Conservation (phyloP, 1,140 invertebrate species). For the Cecropterus lyciades region DNA sequence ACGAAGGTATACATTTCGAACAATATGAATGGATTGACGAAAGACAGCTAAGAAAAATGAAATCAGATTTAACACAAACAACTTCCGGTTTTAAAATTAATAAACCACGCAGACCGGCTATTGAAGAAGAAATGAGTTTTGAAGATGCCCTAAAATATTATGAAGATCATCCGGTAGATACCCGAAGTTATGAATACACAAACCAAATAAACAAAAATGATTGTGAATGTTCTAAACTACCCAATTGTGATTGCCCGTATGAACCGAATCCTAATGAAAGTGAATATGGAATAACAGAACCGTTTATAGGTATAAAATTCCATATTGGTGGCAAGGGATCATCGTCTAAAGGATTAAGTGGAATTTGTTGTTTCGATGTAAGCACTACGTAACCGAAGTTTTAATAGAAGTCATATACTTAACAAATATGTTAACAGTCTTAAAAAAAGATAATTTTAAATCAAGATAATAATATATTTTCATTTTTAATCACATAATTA, state of each 20-base stretch:
- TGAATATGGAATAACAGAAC: slow-evolving; percentile 28
- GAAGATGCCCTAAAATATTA: slow-evolving; percentile 56
- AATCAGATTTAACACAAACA: slow-evolving; percentile 56
- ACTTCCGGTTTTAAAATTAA: slow-evolving; percentile 57
- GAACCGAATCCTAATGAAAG: background rate
- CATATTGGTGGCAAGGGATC: slow-evolving; percentile 54
- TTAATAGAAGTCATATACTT: no score
- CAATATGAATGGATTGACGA: slow-evolving; percentile 39
- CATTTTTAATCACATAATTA: no score
- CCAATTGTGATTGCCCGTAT: slow-evolving; percentile 48
- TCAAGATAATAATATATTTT: no score
- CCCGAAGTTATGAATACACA: background rate
- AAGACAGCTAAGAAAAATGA: slow-evolving; percentile 44
- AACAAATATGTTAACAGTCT: no score
- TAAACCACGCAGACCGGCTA: slow-evolving; percentile 25
- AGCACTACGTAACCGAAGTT: background rate
- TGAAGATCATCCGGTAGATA: slow-evolving; percentile 29
- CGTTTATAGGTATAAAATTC: slow-evolving; percentile 50
- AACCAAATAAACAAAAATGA: no score
- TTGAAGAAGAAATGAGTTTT: slow-evolving; percentile 44
- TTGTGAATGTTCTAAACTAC: no score
- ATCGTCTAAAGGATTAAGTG: slow-evolving; percentile 50
- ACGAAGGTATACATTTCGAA: slow-evolving; percentile 22
- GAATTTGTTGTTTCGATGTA: slow-evolving; percentile 55
- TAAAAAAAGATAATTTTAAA: no score